phyloP scores from a whole-genome alignment of 1,140 invertebrate genomes.

The Trachymyrmex septentrionalis region DNA sequence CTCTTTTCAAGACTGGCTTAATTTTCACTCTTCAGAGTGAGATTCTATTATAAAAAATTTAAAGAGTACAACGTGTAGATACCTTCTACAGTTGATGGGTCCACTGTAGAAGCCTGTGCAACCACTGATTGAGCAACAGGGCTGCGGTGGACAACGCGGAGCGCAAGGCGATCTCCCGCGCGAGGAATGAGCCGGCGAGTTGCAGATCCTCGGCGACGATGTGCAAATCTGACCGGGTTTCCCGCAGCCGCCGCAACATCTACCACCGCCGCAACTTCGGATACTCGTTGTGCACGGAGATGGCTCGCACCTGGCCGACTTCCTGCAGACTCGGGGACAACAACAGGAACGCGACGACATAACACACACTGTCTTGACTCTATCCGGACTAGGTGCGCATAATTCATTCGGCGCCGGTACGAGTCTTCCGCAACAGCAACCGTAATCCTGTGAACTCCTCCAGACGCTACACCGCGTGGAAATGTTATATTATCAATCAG shows the following conservation, averaged over 20 bases:
- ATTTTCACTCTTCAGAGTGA: too few species aligned
- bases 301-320: slow-evolving; percentile 65
- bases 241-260: slow-evolving; percentile 77
- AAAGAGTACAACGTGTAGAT: too few species aligned
- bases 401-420: slow-evolving; percentile 26
- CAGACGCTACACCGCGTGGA: slow-evolving; percentile 14
- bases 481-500: slow-evolving; percentile 2
- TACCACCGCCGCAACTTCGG: slow-evolving; percentile 72
- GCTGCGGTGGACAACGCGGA: slow-evolving; percentile 63
- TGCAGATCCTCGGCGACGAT: slow-evolving; percentile 72
- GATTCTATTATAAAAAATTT: too few species aligned
- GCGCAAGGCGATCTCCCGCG: slow-evolving; percentile 72
- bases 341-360: slow-evolving; percentile 66
- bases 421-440: slow-evolving; percentile 13
- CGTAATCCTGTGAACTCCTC: slow-evolving; percentile 27
- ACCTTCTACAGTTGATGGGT: slow-evolving; percentile 28
- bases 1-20: too few species aligned
- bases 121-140: slow-evolving; percentile 64
- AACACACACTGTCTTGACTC: slow-evolving; percentile 1
- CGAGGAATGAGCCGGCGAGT: slow-evolving; percentile 66
- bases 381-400: slow-evolving; percentile 15
- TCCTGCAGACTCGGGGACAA: slow-evolving; percentile 69
- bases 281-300: slow-evolving; percentile 65
- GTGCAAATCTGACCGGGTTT: slow-evolving; percentile 76
- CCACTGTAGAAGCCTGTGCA: slow-evolving; percentile 55